Percentiles rank a stretch among this genome's conserved stretches.
phyloP scores from a whole-genome alignment of 1,140 invertebrate genomes.

The Eurytemora carolleeae region DNA sequence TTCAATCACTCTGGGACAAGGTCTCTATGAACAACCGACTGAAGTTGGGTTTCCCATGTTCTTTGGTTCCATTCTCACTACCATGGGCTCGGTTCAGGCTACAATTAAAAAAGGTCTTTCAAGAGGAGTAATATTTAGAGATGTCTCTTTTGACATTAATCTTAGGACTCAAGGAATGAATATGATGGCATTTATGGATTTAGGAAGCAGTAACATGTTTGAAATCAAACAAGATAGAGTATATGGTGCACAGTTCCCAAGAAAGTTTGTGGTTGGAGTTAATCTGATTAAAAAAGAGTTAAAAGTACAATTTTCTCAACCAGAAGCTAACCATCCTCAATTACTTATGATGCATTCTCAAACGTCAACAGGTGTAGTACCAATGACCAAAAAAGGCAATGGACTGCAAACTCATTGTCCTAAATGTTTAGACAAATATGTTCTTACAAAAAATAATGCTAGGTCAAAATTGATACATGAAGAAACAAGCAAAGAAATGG shows the following conservation, averaged over 20 bases:
- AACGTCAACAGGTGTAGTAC: not conserved
- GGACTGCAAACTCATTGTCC: slow-evolving; percentile 1
- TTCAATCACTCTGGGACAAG: not conserved
- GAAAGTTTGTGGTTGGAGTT: slow-evolving; percentile 12
- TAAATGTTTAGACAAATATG: not conserved
- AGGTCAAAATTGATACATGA: not conserved
- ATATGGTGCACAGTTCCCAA: slow-evolving; percentile 5
- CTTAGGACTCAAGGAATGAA: not conserved
- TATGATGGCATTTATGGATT: not conserved
- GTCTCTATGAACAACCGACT: slow-evolving; percentile 9
- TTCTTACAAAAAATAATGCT: not conserved
- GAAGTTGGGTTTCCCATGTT: slow-evolving; percentile 6
- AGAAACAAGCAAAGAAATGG: not conserved
- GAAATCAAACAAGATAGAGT: not conserved
- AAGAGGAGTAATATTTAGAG: slow-evolving; percentile 9
- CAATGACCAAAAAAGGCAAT: not conserved
- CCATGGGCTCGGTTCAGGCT: not conserved
- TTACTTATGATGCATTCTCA: slow-evolving; percentile 8
- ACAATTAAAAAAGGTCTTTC: slow-evolving; percentile 6
- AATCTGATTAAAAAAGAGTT: slow-evolving; percentile 13
- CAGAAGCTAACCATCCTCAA: not conserved
- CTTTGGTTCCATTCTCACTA: slow-evolving; percentile 2
- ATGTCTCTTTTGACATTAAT: slow-evolving; percentile 9
- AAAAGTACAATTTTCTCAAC: slow-evolving; percentile 1
- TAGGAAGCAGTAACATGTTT: not conserved